Evolutionary conservation across 2,888 invertebrate genomes (phyloP).

Genomic region (Leptodirus hochenwartii): DNA sequence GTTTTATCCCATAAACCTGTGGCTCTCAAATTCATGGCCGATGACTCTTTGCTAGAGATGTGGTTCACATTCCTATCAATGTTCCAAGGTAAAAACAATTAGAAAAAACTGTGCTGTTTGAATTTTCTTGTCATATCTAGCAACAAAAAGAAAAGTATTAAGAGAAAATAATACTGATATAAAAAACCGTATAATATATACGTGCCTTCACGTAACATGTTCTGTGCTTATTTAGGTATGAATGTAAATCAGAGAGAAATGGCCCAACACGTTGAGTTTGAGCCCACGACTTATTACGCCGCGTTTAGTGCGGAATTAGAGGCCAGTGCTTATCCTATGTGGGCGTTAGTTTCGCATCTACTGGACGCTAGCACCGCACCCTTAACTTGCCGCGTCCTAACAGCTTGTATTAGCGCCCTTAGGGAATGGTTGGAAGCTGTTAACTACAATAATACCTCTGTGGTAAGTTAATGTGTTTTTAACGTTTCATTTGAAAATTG

Average conservation of each 20-base stretch:
- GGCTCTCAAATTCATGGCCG: conserved; percentile 74
- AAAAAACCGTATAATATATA: too few relatives aligned
- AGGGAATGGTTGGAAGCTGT: conserved; percentile 82
- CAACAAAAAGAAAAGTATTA: too few relatives aligned
- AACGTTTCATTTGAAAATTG: too few relatives aligned
- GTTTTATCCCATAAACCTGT: conserved; percentile 85
- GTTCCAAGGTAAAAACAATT: conserved; percentile 80
- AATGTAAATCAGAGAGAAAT: conserved; percentile 87
- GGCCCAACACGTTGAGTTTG: conserved; percentile 86
- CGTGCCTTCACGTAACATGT: too few relatives aligned
- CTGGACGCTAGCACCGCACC: conserved; percentile 52
- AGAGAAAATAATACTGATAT: too few relatives aligned
- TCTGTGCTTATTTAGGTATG: conserved; percentile 50
- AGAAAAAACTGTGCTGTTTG: too few relatives aligned
- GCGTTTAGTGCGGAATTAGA: conserved; percentile 96
- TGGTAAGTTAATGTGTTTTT: conserved; percentile 30
- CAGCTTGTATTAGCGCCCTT: conserved; percentile 58
- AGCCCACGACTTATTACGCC: conserved; percentile 93
- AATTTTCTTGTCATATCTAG: conserved; percentile 1
- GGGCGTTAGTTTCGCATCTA: conserved; percentile 85
- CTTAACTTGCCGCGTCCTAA: conserved; percentile 56
- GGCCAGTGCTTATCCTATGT: conserved; percentile 95
- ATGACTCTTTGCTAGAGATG: conserved; percentile 78
- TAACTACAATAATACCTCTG: conserved; percentile 46
- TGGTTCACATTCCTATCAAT: conserved; percentile 90